Evolutionary conservation across 2,888 invertebrate species (phyloP).

Genomic region (Eueremaeus valkanovi): DNA sequence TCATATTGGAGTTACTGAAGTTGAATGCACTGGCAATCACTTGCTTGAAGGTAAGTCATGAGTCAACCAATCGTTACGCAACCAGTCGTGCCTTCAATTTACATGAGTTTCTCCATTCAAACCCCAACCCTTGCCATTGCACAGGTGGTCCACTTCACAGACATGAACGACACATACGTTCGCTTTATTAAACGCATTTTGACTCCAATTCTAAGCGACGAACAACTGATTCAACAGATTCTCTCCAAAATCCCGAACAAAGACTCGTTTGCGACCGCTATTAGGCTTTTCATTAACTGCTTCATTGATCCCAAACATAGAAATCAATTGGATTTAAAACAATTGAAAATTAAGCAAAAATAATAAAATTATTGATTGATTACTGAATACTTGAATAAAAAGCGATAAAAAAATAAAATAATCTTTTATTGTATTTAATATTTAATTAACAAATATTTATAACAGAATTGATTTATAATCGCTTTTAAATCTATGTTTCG

Average conservation of each 20-base stretch:
- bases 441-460: background rate
- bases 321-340: slow-evolving; percentile 26
- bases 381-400: background rate
- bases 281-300: slow-evolving; percentile 41
- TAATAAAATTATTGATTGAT: background rate
- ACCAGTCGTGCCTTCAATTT: background rate
- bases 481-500: background rate
- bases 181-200: slow-evolving; percentile 37
- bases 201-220: slow-evolving; percentile 31
- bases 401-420: background rate
- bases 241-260: slow-evolving; percentile 41
- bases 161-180: slow-evolving; percentile 38
- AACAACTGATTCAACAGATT: slow-evolving; percentile 27
- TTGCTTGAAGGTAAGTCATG: slow-evolving; percentile 34
- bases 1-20: slow-evolving; percentile 39
- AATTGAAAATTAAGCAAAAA: background rate
- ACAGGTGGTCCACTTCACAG: slow-evolving; percentile 41
- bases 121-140: background rate
- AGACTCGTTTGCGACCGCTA: slow-evolving; percentile 41
- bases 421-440: background rate
- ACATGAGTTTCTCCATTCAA: background rate
- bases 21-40: slow-evolving; percentile 38
- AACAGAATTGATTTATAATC: background rate
- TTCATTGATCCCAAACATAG: slow-evolving; percentile 37
- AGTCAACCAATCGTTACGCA: background rate